Percentiles rank a stretch among this genome's conserved stretches.
Evolutionary conservation across 2,113 vertebrate genomes (phyloP).

Genomic region (Isurus oxyrinchus): DNA sequence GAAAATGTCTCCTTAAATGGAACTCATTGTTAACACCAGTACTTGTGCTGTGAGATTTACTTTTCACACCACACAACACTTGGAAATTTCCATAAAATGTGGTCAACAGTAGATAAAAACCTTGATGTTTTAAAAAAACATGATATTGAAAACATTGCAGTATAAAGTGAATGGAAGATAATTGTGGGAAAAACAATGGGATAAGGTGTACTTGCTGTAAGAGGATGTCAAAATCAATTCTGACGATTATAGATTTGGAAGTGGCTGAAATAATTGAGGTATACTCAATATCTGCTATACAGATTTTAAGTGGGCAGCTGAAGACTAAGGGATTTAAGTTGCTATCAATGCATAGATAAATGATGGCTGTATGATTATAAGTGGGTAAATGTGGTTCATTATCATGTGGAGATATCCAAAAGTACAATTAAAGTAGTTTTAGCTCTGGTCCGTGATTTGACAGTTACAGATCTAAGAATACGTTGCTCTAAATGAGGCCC

Average conservation of each 20-base stretch:
- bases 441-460: neutral
- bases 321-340: neutral
- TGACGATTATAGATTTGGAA: neutral
- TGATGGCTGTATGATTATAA: neutral
- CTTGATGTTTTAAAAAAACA: neutral
- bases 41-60: neutral
- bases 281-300: neutral
- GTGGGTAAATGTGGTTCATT: neutral
- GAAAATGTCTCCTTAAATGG: neutral
- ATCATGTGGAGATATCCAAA: neutral
- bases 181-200: neutral
- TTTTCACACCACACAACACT: neutral
- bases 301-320: neutral
- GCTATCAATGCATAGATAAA: neutral
- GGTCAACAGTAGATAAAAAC: neutral
- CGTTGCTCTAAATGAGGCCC: neutral
- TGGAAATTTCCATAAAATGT: neutral
- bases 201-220: too few relatives aligned
- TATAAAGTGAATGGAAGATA: neutral
- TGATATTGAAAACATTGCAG: neutral
- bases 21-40: neutral
- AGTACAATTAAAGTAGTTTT: slow-evolving; percentile 22
- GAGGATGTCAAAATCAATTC: neutral
- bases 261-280: neutral
- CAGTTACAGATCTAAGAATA: neutral